Percentiles rank a stretch among this genome's conserved stretches.
Evolutionary conservation across 2,113 vertebrate species (phyloP).

Genomic region (Alosa alosa): DNA sequence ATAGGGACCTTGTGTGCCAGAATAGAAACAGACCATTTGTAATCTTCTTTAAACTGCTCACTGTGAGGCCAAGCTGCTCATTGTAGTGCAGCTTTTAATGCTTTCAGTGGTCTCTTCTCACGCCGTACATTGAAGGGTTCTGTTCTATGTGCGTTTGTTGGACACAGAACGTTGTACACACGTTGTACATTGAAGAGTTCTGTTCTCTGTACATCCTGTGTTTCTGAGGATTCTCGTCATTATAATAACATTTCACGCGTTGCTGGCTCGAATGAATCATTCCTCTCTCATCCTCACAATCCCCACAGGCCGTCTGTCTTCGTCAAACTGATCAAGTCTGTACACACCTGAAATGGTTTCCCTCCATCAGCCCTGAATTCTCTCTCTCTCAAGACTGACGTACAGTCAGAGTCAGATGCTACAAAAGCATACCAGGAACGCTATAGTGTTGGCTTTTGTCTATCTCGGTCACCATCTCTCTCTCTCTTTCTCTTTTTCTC

Average conservation of each 20-base stretch:
- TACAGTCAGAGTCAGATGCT: constrained; percentile 43
- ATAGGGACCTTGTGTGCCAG: not conserved
- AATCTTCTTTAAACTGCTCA: not conserved
- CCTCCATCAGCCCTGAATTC: constrained; percentile 17
- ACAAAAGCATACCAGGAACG: constrained; percentile 66
- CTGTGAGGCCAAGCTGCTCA: not conserved
- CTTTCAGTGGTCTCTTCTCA: not conserved
- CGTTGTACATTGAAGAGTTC: not conserved
- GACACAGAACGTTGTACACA: not conserved
- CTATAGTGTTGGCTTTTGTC: constrained; percentile 57
- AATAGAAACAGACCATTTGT: constrained; percentile 13
- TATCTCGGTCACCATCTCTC: constrained; percentile 50
- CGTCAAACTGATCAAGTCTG: constrained; percentile 1
- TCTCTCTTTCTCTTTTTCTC: not conserved
- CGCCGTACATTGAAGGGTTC: not conserved
- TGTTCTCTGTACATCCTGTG: not conserved
- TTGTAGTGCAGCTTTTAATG: not conserved
- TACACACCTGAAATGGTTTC: constrained; percentile 14
- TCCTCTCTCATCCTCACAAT: not conserved
- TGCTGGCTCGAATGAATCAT: not conserved
- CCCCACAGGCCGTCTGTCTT: not conserved
- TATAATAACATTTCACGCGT: not conserved
- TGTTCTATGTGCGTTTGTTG: not conserved
- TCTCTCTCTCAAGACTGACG: constrained; percentile 36
- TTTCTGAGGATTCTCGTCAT: not conserved